Base-by-base conservation (phyloP, 1,140 invertebrate genomes). In the Rhagoletis zephyria region DNA sequence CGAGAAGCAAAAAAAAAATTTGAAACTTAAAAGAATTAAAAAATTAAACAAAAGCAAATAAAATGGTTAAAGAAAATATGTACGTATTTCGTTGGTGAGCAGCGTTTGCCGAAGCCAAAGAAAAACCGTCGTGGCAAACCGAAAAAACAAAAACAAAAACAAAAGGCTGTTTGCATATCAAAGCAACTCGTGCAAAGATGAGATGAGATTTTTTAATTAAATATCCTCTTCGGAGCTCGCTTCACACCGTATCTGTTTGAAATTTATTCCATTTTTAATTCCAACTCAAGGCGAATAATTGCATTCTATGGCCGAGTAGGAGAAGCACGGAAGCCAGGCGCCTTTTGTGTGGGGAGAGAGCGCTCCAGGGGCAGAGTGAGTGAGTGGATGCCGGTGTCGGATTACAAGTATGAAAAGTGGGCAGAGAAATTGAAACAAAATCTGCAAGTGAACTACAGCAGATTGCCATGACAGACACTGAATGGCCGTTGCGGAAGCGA, bases 211-310 rank as follows among this genome's bases (percentile, higher is more conserved):
- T 81, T 81, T 81, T 81, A 81, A 81, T 81, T 81, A 81, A 81
- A 81, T 81, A 81, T 81, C 74, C 74, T 56, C 74, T 81, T 56
- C 19, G 48, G 48, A 14, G 45, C 74, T 40, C 74, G 19, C 48
- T 81, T 81, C 48, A 81, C 74, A 56, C 74, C 74, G 74, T 56
- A 81, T 81, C 74, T 81, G 74, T 81, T 81, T 81, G 74, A 56
- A 81, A 81, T 81, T 81, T 81, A 81, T 81, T 81, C 74, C 74
- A 81, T 81, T 81, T 81, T 81, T 81, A 81, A 81, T 56, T 56
- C 74, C 74, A 81, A 81, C 74, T 56, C 74, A 81, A 81, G 74
- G 74, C 74, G 51, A 81, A 81, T 81, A 81, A 81, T 81, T 81
- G 74, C 74, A 81, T 81, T 81, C 74, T 19, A 81, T 56, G 56